These are phyloP conservation scores for Himalopsyche kuldschensis DNA, from an alignment of 2,888 invertebrate species.

Conservation along the genomic window DNA sequence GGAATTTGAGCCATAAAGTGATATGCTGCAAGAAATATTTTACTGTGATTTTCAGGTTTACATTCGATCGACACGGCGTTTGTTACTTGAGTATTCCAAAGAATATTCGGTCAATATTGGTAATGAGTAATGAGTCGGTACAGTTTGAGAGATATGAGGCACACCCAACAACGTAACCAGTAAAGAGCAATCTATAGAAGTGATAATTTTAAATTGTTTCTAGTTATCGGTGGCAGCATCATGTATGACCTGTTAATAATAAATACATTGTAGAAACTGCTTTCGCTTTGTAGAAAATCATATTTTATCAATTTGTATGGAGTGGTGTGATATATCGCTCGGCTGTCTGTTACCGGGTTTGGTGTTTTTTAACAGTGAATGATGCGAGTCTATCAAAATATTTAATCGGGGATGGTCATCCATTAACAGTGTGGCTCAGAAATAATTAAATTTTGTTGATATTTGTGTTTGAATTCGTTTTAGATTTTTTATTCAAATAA, in stretches of 20 bases:
- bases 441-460: not conserved
- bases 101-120: not conserved
- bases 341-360: not conserved
- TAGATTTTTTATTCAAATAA: too few species aligned
- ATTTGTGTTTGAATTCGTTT: too few species aligned
- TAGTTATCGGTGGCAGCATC: slow-evolving; percentile 32
- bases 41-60: too few species aligned
- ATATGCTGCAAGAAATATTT: too few species aligned
- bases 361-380: slow-evolving; percentile 9
- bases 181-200: not conserved
- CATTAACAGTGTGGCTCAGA: not conserved
- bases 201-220: slow-evolving; percentile 40
- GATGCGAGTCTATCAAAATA: slow-evolving; percentile 32
- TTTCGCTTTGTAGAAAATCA: not conserved
- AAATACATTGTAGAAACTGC: not conserved
- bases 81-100: too few species aligned
- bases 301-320: not conserved
- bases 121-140: not conserved
- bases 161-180: not conserved
- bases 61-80: too few species aligned
- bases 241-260: not conserved
- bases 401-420: slow-evolving; percentile 24
- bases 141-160: not conserved
- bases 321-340: not conserved
- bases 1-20: too few species aligned